Base-by-base conservation (phyloP, 1,140 invertebrate genomes). In the Brachionus rubens region DNA sequence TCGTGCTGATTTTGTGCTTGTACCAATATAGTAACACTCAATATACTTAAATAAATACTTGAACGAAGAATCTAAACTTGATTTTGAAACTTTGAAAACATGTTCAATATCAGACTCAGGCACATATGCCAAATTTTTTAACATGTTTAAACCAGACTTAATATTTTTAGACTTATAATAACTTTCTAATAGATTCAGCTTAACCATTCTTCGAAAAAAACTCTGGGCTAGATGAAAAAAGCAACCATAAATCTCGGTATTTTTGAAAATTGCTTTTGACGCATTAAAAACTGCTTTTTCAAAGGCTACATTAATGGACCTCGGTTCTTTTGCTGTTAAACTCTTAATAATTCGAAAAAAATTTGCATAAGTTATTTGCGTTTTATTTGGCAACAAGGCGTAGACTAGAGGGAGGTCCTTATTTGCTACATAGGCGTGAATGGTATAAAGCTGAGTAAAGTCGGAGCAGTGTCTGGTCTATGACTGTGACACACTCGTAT, bases 231-330 rank as follows among this genome's bases (percentile, higher is more conserved):
- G 9, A 9, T 36, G 33, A 36, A 36, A 36, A 36, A 5, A 36
- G 9, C 33, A 36, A 36, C 33, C 33, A 36, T 36, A 36, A 5
- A 36, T 36, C 9, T 9, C 3, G 24, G 24, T 9, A 52, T 52
- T 24, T 52, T 52, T 52, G 24, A 52, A 52, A 3, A 52, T 10
- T 24, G 10, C 12, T 19, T 52, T 52, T 1, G 48, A 1, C 16
- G 48, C 48, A 24, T 52, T 52, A 52, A 52, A 52, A 14, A 56
- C 52, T 30, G 52, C 52, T 30, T 56, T 56, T 56, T 52, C 19
- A 52, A 52, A 52, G 19, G 16, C 48, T 16, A 19, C 48, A 24
- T 52, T 52, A 9, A 52, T 52, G 5, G 48, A 52, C 3, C 24
- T 52, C 9, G 48, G 48, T 24, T 24, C 19, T 52, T 52, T 52